Evolutionary conservation across 2,888 invertebrate species (phyloP), one percentile per base, ranked within the genome.

Genomic region (Arenicola marina): DNA sequence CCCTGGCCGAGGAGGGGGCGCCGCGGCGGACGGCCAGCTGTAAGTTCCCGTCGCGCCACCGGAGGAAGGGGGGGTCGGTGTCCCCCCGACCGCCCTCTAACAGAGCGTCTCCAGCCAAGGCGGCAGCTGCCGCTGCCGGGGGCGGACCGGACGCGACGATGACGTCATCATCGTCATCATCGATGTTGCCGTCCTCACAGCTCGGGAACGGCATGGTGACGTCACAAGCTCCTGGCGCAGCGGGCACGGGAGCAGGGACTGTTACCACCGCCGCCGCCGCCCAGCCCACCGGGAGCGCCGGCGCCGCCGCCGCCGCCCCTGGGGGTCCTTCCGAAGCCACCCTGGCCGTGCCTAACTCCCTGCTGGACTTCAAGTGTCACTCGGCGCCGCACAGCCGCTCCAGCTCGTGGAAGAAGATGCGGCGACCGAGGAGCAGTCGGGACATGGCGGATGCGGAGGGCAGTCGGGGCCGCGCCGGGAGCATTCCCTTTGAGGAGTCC

Each of bases 381-480:
- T 73, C 76, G 1, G 74, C 75, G 2, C 75, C 76, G 0, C 75
- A 76, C 59, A 76, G 75, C 18, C 66, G 79, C 7, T 76, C 78
- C 7, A 72, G 73, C 56, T 79, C 79, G 26, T 76, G 78, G 61
- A 74, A 74, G 63, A 76, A 75, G 59, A 57, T 69, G 51, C 71
- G 73, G 3, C 56, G 79, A 43, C 73, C 77, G 11, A 61, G 62
- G 28, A 46, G 55, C 46, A 45, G 31, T 7, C 38, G 71, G 67
- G 54, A 56, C 56, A 58, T 51, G 4, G 51, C 55, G 24, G 7
- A 4, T 3, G 61, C 55, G 15, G 31, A 28, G 31, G 31, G 32
- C 3, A 24, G 33, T 26, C 3, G 29, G 1, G 73, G 72, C 18
- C 58, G 76, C 4, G 69, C 75, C 3, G 74, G 73, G 59, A 75